Conservation (phyloP, 1,140 invertebrate genomes). For the Rhagoletis zephyria region DNA sequence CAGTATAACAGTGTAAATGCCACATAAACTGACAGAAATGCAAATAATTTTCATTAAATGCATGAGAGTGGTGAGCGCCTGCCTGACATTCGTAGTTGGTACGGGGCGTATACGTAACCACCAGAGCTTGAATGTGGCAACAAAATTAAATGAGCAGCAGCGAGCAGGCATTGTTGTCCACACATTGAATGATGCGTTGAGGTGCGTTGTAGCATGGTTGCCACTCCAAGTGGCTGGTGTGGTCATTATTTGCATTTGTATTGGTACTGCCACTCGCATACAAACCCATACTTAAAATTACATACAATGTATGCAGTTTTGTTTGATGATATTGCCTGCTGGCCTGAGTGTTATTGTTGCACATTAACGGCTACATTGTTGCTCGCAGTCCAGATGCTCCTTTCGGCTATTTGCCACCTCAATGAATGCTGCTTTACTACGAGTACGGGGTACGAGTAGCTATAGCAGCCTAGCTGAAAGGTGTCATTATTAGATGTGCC, state of each 20-base stretch:
- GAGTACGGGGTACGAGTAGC: neutral
- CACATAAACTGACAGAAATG: constrained; percentile 38
- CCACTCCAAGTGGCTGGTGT: constrained; percentile 3
- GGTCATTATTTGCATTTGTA: constrained; percentile 40
- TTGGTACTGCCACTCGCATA: constrained; percentile 23
- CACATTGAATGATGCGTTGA: constrained; percentile 16
- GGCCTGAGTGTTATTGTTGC: neutral
- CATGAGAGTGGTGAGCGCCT: neutral
- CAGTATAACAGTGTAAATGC: constrained; percentile 13
- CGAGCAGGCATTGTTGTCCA: neutral
- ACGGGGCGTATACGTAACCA: constrained; percentile 32
- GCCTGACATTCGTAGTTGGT: neutral
- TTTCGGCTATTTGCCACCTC: neutral
- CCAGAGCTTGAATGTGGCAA: neutral
- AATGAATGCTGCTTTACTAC: neutral
- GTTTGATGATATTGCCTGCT: neutral
- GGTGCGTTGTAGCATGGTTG: constrained; percentile 12
- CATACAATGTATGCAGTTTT: constrained; percentile 19
- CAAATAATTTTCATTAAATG: constrained; percentile 50
- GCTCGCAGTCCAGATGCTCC: neutral
- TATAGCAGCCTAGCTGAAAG: neutral
- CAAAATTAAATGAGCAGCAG: neutral
- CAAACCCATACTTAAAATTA: neutral
- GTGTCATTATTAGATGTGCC: neutral
- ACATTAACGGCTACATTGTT: constrained; percentile 46